A percentile compares a stretch with the other conserved stretches of the same genome.
Evolutionary conservation across 37 sponge, comb jelly and placozoan genomes (phyloP).

Genomic region (Petrosia ficiformis): DNA sequence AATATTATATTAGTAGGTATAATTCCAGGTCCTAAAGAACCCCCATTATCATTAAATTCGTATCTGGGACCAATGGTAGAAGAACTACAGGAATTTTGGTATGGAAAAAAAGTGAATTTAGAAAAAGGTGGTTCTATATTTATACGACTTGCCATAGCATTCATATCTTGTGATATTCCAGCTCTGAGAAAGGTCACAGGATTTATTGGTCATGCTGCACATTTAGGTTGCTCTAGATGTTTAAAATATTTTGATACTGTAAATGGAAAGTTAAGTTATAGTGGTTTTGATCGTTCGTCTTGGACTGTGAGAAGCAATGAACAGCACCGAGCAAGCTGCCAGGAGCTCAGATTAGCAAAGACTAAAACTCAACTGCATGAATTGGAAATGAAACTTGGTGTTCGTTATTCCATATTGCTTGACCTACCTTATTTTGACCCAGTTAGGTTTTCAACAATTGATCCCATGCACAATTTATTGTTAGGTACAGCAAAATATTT

Average conservation of each 20-base stretch:
- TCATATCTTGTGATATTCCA: constrained; percentile 58
- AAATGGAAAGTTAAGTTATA: not conserved
- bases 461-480: constrained; percentile 53
- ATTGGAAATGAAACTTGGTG: constrained; percentile 25
- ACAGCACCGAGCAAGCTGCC: not conserved
- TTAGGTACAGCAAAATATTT: constrained; percentile 44
- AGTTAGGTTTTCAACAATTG: constrained; percentile 26
- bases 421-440: constrained; percentile 53
- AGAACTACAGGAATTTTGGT: constrained; percentile 28
- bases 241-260: constrained; percentile 16
- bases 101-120: not conserved
- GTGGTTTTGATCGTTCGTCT: not conserved
- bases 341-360: not conserved
- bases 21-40: constrained; percentile 55
- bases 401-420: constrained; percentile 43
- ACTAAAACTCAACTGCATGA: not conserved
- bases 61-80: constrained; percentile 46
- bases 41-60: constrained; percentile 36
- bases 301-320: not conserved
- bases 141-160: constrained; percentile 24
- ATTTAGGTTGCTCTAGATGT: constrained; percentile 45
- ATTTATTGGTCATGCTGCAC: constrained; percentile 50
- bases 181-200: constrained; percentile 65
- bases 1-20: constrained; percentile 51
- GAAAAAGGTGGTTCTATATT: not conserved